These are phyloP conservation scores for Zophobas atratus DNA, from an alignment of 1,140 invertebrate genomes.

Conservation along the genomic window DNA sequence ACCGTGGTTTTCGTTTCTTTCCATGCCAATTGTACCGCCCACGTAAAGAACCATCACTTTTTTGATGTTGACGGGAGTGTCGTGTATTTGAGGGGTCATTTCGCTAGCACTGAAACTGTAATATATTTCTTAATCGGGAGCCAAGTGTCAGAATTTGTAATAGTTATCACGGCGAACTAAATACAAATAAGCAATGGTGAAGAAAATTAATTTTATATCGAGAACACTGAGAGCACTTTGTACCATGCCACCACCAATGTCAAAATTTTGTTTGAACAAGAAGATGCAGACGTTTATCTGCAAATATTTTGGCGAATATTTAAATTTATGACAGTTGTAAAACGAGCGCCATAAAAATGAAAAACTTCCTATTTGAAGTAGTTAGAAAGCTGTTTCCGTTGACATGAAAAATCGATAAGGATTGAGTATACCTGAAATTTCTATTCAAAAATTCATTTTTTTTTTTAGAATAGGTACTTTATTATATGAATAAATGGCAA, in stretches of 20 bases:
- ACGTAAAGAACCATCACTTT: slow-evolving; percentile 49
- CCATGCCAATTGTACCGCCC: slow-evolving; percentile 53
- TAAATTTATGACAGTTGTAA: background rate
- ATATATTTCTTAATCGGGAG: no score
- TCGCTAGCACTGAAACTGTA: background rate
- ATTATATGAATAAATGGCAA: no score
- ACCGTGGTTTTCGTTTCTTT: slow-evolving; percentile 78
- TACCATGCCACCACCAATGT: slow-evolving; percentile 1
- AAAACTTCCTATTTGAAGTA: background rate
- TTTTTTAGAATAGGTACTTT: no score
- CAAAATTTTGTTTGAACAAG: background rate
- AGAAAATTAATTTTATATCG: slow-evolving; percentile 10
- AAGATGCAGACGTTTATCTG: background rate
- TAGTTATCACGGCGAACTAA: background rate
- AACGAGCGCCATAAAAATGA: background rate
- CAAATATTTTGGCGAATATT: background rate
- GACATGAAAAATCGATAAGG: no score
- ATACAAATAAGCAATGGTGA: background rate
- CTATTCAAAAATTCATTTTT: no score
- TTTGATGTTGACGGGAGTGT: slow-evolving; percentile 2
- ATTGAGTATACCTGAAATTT: no score
- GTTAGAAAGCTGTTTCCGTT: no score
- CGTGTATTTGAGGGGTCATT: slow-evolving; percentile 3
- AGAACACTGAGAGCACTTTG: background rate
- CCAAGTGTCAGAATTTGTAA: background rate